Evolutionary conservation across 2,888 invertebrate genomes (phyloP).

Genomic region (Ennomos quercinarius): DNA sequence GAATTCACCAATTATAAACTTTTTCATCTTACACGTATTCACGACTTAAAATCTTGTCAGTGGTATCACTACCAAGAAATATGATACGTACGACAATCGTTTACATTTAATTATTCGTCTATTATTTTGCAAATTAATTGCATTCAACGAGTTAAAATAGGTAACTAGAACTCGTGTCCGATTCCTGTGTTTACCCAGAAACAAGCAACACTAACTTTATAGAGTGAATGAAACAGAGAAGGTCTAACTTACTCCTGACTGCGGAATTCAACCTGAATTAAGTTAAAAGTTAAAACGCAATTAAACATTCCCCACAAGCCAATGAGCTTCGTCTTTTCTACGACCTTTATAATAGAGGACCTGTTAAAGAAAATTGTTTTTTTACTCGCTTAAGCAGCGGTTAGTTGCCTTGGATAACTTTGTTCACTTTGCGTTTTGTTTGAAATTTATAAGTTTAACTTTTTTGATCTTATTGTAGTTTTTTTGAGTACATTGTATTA

Average conservation of each 20-base stretch:
- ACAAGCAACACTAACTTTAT: neutral
- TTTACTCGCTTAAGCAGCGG: slow-evolving; percentile 2
- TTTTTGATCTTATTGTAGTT: neutral
- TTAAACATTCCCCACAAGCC: slow-evolving; percentile 30
- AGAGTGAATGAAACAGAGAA: slow-evolving; percentile 13
- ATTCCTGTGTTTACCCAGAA: slow-evolving; percentile 1
- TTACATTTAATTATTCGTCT: no score
- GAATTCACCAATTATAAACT: no score
- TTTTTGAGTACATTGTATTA: neutral
- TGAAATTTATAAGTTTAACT: slow-evolving; percentile 2
- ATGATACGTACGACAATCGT: no score
- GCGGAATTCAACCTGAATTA: slow-evolving; percentile 11
- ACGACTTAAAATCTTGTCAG: no score
- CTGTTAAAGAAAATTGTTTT: slow-evolving; percentile 13
- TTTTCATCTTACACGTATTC: no score
- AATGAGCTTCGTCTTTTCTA: slow-evolving; percentile 25
- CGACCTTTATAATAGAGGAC: slow-evolving; percentile 13
- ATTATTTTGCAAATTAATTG: no score
- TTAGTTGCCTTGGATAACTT: neutral
- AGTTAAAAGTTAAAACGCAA: slow-evolving; percentile 34
- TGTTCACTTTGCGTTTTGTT: slow-evolving; percentile 4
- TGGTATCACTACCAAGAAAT: no score
- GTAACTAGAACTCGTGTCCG: neutral
- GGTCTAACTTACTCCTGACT: slow-evolving; percentile 1
- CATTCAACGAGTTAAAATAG: neutral